These are phyloP conservation scores for Probosciger aterrimus DNA, from an alignment of 2,113 vertebrate species.

Conservation along the genomic window DNA sequence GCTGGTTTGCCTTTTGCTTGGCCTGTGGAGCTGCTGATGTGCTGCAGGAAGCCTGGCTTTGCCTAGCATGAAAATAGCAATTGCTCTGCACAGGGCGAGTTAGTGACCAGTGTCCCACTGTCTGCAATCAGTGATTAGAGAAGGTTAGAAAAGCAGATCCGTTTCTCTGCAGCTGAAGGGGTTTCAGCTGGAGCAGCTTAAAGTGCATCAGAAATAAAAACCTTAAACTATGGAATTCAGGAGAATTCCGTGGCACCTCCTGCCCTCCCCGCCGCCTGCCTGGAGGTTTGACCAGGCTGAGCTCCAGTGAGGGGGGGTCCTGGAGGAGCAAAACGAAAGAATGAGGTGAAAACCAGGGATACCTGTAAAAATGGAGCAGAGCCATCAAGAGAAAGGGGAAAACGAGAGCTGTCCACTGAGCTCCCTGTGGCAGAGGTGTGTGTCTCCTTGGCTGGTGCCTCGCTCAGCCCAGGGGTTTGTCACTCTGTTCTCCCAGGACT, in stretches of 20 bases:
- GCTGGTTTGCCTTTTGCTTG: neutral
- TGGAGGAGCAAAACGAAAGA: neutral
- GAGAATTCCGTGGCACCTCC: neutral
- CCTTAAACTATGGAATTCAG: accelerated
- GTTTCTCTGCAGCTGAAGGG: neutral
- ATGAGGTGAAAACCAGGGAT: accelerated
- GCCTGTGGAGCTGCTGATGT: neutral
- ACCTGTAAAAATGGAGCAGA: neutral
- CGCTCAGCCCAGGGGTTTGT: neutral
- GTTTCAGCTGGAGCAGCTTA: neutral
- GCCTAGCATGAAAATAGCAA: neutral
- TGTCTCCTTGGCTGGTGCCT: neutral
- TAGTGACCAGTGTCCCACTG: neutral
- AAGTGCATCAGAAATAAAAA: neutral
- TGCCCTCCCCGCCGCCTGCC: neutral
- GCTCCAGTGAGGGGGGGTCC: accelerated
- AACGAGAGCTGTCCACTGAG: accelerated
- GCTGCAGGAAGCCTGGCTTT: neutral
- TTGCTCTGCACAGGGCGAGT: neutral
- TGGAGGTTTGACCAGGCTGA: neutral
- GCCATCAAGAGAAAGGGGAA: neutral
- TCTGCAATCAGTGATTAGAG: neutral
- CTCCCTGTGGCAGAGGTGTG: accelerated
- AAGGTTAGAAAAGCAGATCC: neutral
- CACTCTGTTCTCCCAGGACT: neutral